phyloP scores from a whole-genome alignment of 2,888 invertebrate species.

The Hesperia comma region DNA sequence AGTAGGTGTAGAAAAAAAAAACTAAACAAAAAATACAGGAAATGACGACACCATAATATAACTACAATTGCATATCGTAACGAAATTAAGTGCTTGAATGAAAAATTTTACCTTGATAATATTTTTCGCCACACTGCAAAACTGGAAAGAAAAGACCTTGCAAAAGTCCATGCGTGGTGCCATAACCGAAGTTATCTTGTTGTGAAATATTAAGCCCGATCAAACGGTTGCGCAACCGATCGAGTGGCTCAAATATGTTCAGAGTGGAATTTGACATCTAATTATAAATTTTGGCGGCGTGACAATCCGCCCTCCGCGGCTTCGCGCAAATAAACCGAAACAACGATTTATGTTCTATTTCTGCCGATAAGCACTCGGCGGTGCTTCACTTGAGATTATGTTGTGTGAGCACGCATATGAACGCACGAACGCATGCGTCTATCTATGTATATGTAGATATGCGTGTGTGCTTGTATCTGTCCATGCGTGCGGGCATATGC shows the following conservation, averaged over 20 bases:
- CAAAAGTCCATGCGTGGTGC: too few species aligned
- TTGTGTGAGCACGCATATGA: too few species aligned
- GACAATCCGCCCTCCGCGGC: constrained; percentile 62
- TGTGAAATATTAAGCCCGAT: constrained; percentile 27
- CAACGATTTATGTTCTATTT: constrained; percentile 40
- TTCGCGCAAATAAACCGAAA: constrained; percentile 59
- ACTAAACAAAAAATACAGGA: too few species aligned
- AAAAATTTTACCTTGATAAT: neutral
- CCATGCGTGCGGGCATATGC: too few species aligned
- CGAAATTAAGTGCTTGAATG: too few species aligned
- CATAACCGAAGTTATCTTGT: constrained; percentile 1
- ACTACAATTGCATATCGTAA: too few species aligned
- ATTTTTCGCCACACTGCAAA: neutral
- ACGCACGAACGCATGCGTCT: too few species aligned
- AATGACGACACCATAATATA: too few species aligned
- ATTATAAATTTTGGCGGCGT: constrained; percentile 71
- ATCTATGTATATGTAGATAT: too few species aligned
- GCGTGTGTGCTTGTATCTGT: too few species aligned
- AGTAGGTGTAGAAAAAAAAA: too few species aligned
- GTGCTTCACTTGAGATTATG: neutral
- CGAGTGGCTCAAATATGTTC: constrained; percentile 24
- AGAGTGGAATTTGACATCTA: constrained; percentile 66
- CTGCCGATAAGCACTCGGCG: neutral
- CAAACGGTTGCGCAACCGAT: constrained; percentile 53
- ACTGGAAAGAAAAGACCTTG: neutral